Evolutionary conservation across 2,113 vertebrate genomes (phyloP), one percentile per base, ranked within the genome.

Genomic region (Oxyura jamaicensis): DNA sequence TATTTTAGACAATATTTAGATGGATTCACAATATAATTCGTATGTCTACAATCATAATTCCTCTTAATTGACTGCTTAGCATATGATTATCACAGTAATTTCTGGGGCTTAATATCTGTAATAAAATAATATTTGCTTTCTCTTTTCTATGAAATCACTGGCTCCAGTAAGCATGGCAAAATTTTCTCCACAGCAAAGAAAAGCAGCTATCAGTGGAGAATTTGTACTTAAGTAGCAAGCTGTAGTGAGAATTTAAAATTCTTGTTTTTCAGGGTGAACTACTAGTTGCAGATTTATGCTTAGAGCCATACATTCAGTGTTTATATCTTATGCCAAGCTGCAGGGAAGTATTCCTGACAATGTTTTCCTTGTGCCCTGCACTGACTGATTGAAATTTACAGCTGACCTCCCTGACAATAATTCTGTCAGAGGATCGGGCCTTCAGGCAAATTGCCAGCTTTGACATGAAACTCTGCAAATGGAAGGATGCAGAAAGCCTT

Each of bases 361-460:
- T 63, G 25, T 95, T 96, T 97, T 96, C 53, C 79, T 84, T 88
- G 71, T 93, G 66, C 68, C 83, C 66, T 95, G 25, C 8, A 78
- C 31, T 80, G 71, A 95, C 79, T 87, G 92, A 95, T 73, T 80
- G 66, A 95, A 91, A 95, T 97, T 96, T 97, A 87, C 90, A 86
- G 95, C 90, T 81, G 59, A 91, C 85, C 65, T 94, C 76, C 41
- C 28, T 79, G 87, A 86, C 91, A 88, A 83, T 85, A 94, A 95
- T 93, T 96, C 78, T 94, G 88, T 87, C 88, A 89, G 58, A 68
- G 78, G 83, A 74, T 76, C 12, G 21, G 41, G 90, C 76, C 91
- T 95, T 86, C 71, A 60, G 91, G 87, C 76, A 88, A 77, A 68
- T 89, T 95, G 50, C 69, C 74, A 95, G 31, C 63, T 94, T 72